Percentiles rank a stretch among this genome's conserved stretches.
These are phyloP conservation scores for Phenacoccus solenopsis DNA, from an alignment of 1,140 invertebrate species.

Conservation along the genomic window DNA sequence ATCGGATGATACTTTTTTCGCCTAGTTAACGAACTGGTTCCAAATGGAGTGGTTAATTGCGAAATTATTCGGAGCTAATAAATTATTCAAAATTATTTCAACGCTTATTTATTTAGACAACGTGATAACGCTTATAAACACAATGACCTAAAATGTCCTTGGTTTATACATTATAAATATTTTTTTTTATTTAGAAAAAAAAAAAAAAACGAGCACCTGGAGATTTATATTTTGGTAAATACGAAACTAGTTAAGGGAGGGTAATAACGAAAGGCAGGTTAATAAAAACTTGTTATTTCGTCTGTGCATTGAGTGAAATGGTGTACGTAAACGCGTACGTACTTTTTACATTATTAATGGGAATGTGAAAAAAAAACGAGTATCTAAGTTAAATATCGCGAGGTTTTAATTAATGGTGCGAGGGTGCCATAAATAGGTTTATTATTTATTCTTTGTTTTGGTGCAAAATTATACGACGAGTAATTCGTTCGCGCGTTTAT, in stretches of 20 bases:
- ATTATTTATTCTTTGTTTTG: background rate
- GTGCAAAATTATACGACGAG: background rate
- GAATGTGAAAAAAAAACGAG: too few relatives aligned
- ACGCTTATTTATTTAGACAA: background rate
- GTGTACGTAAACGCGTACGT: too few relatives aligned
- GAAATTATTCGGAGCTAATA: background rate
- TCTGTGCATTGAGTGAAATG: too few relatives aligned
- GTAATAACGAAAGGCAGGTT: background rate
- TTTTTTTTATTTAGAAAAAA: too few relatives aligned
- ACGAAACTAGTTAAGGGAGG: background rate
- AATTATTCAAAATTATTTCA: background rate
- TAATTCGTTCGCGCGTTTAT: too few relatives aligned
- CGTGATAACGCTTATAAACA: background rate
- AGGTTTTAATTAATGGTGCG: background rate
- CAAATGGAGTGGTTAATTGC: background rate
- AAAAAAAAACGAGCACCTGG: background rate
- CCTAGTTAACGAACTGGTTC: background rate
- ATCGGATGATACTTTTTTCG: too few relatives aligned
- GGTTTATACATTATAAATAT: background rate
- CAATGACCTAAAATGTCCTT: background rate
- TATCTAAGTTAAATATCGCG: background rate
- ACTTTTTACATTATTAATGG: too few relatives aligned
- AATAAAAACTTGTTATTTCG: too few relatives aligned
- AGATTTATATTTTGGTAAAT: constrained; percentile 3
- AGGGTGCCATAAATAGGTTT: background rate